These are phyloP conservation scores for Acleris cristana DNA, from an alignment of 2,888 invertebrate species.

Conservation along the genomic window DNA sequence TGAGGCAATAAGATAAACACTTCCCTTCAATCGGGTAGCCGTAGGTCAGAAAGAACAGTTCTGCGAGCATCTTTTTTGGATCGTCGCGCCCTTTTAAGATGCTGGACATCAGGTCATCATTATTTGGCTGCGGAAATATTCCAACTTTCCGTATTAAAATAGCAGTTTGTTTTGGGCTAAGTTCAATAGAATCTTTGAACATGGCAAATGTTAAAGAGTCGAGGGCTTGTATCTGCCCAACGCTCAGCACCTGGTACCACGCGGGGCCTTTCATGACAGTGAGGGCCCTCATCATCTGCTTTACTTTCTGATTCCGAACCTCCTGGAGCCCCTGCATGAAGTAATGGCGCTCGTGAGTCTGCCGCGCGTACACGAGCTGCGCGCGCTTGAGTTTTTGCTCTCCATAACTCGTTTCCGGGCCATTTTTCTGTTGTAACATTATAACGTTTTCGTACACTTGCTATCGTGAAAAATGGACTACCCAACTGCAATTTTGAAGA, in stretches of 20 bases:
- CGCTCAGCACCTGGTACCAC: constrained; percentile 76
- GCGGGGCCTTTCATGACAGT: constrained; percentile 59
- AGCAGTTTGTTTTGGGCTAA: constrained; percentile 58
- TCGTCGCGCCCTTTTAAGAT: constrained; percentile 61
- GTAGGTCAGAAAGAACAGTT: constrained; percentile 60
- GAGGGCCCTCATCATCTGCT: constrained; percentile 48
- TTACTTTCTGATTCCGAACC: constrained; percentile 53
- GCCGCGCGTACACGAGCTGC: constrained; percentile 60
- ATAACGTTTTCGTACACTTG: neutral
- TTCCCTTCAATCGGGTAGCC: constrained; percentile 64
- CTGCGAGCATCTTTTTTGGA: constrained; percentile 69
- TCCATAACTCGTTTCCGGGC: constrained; percentile 44
- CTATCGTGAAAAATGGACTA: neutral
- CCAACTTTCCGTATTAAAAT: constrained; percentile 60
- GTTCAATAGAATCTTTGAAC: constrained; percentile 71
- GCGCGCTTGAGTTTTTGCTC: constrained; percentile 51
- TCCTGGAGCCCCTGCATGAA: constrained; percentile 72
- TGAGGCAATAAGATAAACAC: constrained; percentile 58
- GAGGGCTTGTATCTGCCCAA: constrained; percentile 62
- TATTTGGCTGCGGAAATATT: constrained; percentile 59
- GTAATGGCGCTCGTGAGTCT: constrained; percentile 60
- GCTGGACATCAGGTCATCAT: constrained; percentile 63
- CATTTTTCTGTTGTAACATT: constrained; percentile 7
- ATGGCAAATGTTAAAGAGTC: constrained; percentile 60
- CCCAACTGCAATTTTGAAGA: constrained; percentile 65